These are phyloP conservation scores for Leptopilina drosophilae DNA, from an alignment of 2,888 invertebrate genomes.

Conservation along the genomic window DNA sequence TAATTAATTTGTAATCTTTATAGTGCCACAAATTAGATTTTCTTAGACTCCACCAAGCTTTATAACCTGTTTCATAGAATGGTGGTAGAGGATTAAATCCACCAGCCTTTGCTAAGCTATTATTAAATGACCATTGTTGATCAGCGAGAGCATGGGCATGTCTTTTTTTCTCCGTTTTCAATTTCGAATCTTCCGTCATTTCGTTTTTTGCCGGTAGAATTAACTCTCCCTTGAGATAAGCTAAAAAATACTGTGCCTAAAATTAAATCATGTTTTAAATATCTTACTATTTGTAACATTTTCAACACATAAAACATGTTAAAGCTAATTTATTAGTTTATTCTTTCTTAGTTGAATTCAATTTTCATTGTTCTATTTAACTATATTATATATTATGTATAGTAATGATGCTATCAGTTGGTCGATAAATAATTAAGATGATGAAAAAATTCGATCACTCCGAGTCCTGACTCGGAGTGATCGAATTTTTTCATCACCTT, in stretches of 20 bases:
- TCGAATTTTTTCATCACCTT: too few relatives aligned
- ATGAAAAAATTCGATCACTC: too few relatives aligned
- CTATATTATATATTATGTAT: neutral
- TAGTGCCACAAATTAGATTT: conserved; percentile 60
- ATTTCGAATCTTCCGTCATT: conserved; percentile 81
- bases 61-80: conserved; percentile 64
- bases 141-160: conserved; percentile 76
- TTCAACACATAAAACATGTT: too few relatives aligned
- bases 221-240: conserved; percentile 80
- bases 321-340: too few relatives aligned
- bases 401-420: too few relatives aligned
- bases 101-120: conserved; percentile 75
- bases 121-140: conserved; percentile 77
- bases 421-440: too few relatives aligned
- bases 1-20: conserved; percentile 62
- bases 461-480: too few relatives aligned
- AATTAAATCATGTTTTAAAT: neutral
- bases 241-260: conserved; percentile 82
- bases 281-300: too few relatives aligned
- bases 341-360: too few relatives aligned
- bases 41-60: conserved; percentile 57
- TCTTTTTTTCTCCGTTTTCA: conserved; percentile 76
- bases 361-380: too few relatives aligned
- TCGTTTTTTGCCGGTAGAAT: conserved; percentile 81
- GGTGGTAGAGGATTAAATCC: conserved; percentile 72